These are phyloP conservation scores for Neodiprion fabricii DNA, from an alignment of 1,140 invertebrate genomes.

Conservation along the genomic window DNA sequence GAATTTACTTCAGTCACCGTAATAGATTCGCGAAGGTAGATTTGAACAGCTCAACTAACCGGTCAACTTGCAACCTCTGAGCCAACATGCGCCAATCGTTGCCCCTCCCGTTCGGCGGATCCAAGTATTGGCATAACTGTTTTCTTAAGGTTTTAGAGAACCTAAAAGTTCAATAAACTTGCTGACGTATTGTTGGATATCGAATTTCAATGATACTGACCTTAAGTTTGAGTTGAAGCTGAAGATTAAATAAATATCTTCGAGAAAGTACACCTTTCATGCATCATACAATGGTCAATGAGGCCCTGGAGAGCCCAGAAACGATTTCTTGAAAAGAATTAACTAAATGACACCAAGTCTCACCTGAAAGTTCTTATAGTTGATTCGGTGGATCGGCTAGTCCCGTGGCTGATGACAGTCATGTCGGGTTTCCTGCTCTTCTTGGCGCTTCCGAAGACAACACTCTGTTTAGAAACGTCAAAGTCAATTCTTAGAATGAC, in stretches of 20 bases:
- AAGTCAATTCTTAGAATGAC: constrained; percentile 41
- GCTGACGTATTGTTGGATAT: background rate
- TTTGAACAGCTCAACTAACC: background rate
- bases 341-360: background rate
- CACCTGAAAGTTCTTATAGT: constrained; percentile 10
- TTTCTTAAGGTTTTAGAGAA: constrained; percentile 75
- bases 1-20: background rate
- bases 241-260: too few species aligned
- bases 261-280: too few species aligned
- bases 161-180: constrained; percentile 59
- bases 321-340: background rate
- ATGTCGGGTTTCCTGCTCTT: constrained; percentile 31
- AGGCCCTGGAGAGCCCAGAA: background rate
- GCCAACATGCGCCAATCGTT: constrained; percentile 91
- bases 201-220: too few species aligned
- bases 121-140: constrained; percentile 80
- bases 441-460: constrained; percentile 27
- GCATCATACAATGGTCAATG: too few species aligned
- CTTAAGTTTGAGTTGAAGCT: too few species aligned
- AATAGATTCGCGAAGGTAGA: background rate
- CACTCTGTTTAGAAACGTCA: constrained; percentile 34
- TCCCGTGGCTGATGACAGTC: constrained; percentile 31
- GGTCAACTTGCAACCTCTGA: constrained; percentile 79
- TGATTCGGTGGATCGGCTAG: background rate
- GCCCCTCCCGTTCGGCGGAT: constrained; percentile 82